Base-by-base conservation (phyloP, 1,140 invertebrate genomes). In the Hycleus cichorii region DNA sequence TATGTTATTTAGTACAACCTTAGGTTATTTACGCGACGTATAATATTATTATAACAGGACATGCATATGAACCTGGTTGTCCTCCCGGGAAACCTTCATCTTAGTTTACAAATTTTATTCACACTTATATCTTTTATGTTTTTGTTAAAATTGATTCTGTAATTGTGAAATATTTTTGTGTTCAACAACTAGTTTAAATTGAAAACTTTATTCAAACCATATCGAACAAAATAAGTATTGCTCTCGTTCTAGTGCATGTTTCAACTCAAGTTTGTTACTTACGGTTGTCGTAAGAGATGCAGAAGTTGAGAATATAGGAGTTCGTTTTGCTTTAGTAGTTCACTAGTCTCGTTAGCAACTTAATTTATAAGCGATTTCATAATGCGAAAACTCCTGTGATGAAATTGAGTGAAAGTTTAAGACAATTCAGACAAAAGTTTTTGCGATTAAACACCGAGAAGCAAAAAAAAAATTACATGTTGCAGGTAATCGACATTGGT, bases 351-450 rank as follows among this genome's bases (percentile, higher is more conserved):
- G 58, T 64, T 66, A 59, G 46, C 58, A 62, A 66, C 64, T 62
- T 64, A 66, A 66, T 66, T 66, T 66, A 66, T 66, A 64, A 66
- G 64, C 62, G 64, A 66, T 66, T 32, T 66, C 64, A 64, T 64
- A 64, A 65, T 59, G 61, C 59, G 49, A 59, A 59, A 59, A 63
- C 62, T 64, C 62, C 60, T 59, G 64, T 46, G 62, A 62, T 58
- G 64, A 66, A 66, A 66, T 64, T 64, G 64, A 66, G 62, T 64
- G 64, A 64, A 66, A 66, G 62, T 66, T 66, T 66, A 11, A 45
- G 42, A 46, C 51, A 52, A 32, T 32, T 32, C 32, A 32, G 18
- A 18, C 18, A 2, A 18, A 18, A 18, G 18, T 18, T 18, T 32
- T 7, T 3, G 4, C 32, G 32, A 32, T 32, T 32, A 18, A 18